Evolutionary conservation across 2,113 vertebrate species (phyloP).

Genomic region (Semnornis frantzii): DNA sequence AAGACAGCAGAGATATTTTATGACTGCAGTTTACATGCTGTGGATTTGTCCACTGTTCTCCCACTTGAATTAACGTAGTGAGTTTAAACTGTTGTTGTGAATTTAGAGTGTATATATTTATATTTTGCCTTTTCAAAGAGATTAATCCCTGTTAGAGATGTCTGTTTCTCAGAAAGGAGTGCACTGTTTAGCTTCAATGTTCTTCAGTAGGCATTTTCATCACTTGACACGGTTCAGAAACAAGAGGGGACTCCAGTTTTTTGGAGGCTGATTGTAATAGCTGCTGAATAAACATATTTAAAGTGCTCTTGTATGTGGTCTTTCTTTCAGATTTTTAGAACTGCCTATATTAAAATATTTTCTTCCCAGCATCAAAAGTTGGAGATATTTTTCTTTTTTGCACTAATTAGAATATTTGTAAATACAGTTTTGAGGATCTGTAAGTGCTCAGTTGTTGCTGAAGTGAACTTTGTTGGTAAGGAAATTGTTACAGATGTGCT

Average conservation of each 20-base stretch:
- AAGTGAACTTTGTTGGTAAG: not conserved
- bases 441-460: not conserved
- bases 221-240: conserved; percentile 55
- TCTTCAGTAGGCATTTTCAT: conserved; percentile 41
- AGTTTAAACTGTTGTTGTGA: conserved; percentile 58
- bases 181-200: conserved; percentile 51
- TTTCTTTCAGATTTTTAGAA: conserved; percentile 8
- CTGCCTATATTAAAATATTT: not conserved
- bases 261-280: conserved; percentile 50
- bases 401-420: not conserved
- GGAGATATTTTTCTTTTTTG: not conserved
- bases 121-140: conserved; percentile 67
- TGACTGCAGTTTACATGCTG: conserved; percentile 51
- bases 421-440: not conserved
- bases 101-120: conserved; percentile 73
- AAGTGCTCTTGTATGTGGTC: not conserved
- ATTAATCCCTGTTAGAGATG: conserved; percentile 36
- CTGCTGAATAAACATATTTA: conserved; percentile 74
- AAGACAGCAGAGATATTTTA: not conserved
- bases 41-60: conserved; percentile 55
- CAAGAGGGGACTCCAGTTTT: conserved; percentile 51
- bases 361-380: not conserved
- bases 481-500: not conserved
- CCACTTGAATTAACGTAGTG: conserved; percentile 57
- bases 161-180: conserved; percentile 64